phyloP scores from a whole-genome alignment of 2,888 invertebrate genomes.

The Sminthurides aquaticus region DNA sequence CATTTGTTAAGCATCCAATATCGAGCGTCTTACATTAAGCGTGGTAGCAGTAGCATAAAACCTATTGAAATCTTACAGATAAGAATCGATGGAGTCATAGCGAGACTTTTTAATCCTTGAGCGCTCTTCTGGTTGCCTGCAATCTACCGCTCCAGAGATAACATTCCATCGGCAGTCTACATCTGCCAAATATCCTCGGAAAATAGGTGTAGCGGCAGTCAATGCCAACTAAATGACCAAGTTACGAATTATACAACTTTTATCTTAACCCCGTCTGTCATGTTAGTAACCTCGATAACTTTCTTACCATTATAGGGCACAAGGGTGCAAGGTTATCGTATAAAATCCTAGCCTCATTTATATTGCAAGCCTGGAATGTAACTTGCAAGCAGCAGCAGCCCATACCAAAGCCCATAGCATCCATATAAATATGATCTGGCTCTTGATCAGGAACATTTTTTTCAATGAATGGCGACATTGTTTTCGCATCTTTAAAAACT shows the following conservation, averaged over 20 bases:
- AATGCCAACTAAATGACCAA: slow-evolving; percentile 76
- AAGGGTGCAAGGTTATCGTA: slow-evolving; percentile 96
- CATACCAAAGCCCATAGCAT: slow-evolving; percentile 99
- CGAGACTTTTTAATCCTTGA: slow-evolving; percentile 72
- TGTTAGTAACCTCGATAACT: not conserved
- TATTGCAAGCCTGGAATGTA: slow-evolving; percentile 94
- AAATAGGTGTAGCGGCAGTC: slow-evolving; percentile 91
- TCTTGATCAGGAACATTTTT: slow-evolving; percentile 56
- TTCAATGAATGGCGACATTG: slow-evolving; percentile 69
- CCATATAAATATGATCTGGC: slow-evolving; percentile 92
- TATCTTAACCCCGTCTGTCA: not conserved
- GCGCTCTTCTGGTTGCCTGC: slow-evolving; percentile 84
- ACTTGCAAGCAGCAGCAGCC: slow-evolving; percentile 95
- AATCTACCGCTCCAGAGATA: slow-evolving; percentile 91
- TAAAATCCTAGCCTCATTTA: slow-evolving; percentile 85
- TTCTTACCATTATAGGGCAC: slow-evolving; percentile 85
- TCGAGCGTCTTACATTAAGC: too few relatives aligned
- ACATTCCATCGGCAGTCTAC: slow-evolving; percentile 98
- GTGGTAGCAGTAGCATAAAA: too few relatives aligned
- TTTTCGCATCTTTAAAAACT: slow-evolving; percentile 86
- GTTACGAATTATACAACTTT: not conserved
- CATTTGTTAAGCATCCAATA: not conserved
- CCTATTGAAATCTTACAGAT: slow-evolving; percentile 78
- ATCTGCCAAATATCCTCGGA: slow-evolving; percentile 87
- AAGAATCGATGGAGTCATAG: slow-evolving; percentile 96